These are phyloP conservation scores for Saturnia pavonia DNA, from an alignment of 2,888 invertebrate genomes.

Conservation along the genomic window DNA sequence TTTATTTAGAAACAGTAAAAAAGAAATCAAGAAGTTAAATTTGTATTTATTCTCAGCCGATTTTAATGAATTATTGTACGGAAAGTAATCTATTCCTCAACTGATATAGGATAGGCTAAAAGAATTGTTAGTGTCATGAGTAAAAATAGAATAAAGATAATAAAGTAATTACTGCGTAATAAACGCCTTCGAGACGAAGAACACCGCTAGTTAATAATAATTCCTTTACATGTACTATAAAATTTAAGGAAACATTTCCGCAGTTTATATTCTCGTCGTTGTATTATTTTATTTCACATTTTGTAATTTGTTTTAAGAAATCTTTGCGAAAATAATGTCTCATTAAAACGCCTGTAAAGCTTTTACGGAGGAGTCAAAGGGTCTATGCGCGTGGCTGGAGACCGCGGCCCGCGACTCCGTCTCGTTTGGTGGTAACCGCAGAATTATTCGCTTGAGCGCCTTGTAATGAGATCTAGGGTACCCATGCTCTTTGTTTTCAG, in stretches of 20 bases:
- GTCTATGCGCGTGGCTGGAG: constrained; percentile 50
- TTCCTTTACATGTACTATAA: background rate
- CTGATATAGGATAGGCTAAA: too few species aligned
- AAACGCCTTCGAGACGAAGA: too few species aligned
- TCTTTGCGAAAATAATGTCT: constrained; percentile 28
- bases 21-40: too few species aligned
- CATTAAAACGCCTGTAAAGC: constrained; percentile 29
- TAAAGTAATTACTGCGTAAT: too few species aligned
- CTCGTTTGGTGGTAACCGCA: constrained; percentile 70
- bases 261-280: background rate
- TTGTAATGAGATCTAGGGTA: constrained; percentile 57
- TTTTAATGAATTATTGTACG: too few species aligned
- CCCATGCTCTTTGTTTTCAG: constrained; percentile 3
- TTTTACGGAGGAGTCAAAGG: constrained; percentile 40
- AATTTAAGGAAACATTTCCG: background rate
- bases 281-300: background rate
- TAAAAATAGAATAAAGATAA: too few species aligned
- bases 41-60: too few species aligned
- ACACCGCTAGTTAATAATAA: background rate
- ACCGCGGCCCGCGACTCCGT: constrained; percentile 54
- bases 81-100: too few species aligned
- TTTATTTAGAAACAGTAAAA: too few species aligned
- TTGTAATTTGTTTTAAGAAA: constrained; percentile 8
- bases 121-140: too few species aligned
- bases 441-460: constrained; percentile 75